A percentile compares a stretch with the other conserved stretches of the same genome.
Evolutionary conservation across 2,888 invertebrate genomes (phyloP).

Genomic region (Atrina japonica): DNA sequence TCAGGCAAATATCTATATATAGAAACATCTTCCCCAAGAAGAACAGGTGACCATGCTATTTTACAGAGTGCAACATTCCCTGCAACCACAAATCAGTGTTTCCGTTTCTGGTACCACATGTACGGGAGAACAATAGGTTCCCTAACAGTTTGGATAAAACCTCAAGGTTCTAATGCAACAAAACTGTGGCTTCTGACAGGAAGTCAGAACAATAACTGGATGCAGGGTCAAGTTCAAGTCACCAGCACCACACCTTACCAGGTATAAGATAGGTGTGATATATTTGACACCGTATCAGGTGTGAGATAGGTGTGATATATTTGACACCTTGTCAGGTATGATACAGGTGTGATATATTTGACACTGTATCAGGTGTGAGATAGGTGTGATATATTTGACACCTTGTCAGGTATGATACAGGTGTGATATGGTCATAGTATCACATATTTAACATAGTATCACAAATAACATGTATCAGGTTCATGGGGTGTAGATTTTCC

Average conservation of each 20-base stretch:
- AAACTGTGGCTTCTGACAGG: conserved; percentile 61
- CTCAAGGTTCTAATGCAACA: conserved; percentile 33
- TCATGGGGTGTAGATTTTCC: too few relatives aligned
- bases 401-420: too few relatives aligned
- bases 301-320: too few relatives aligned
- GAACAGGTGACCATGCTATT: conserved; percentile 81
- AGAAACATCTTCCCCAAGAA: conserved; percentile 86
- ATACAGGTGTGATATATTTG: too few relatives aligned
- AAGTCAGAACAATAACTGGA: conserved; percentile 66
- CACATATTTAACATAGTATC: too few relatives aligned
- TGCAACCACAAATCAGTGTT: conserved; percentile 50
- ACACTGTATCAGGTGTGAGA: too few relatives aligned
- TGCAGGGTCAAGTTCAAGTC: conserved; percentile 50
- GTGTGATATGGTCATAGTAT: too few relatives aligned
- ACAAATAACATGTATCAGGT: too few relatives aligned
- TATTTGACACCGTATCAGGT: too few relatives aligned
- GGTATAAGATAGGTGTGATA: too few relatives aligned
- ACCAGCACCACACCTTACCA: conserved; percentile 40
- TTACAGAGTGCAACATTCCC: conserved; percentile 65
- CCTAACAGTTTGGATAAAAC: conserved; percentile 60
- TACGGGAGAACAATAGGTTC: conserved; percentile 66
- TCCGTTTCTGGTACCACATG: conserved; percentile 76
- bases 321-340: too few relatives aligned
- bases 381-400: too few relatives aligned
- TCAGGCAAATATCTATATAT: conserved; percentile 87